Evolutionary conservation across 1,140 invertebrate genomes (phyloP), one percentile per base, ranked within the genome.

Genomic region (Trichonephila clavipes): DNA sequence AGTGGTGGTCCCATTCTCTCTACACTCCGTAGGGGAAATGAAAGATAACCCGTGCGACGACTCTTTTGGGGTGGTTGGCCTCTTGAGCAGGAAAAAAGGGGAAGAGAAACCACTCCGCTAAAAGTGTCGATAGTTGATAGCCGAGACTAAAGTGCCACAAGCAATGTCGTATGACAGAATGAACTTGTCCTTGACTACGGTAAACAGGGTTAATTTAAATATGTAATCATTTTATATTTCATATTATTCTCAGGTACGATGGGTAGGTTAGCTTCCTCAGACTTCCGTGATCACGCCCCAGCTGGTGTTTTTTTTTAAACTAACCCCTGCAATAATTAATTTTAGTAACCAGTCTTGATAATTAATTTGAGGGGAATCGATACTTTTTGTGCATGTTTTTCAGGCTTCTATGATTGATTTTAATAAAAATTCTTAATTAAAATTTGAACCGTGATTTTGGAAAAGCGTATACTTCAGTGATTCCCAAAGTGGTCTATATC

Each of bases 41-140:
- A 72, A 28, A 77, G 28, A 12, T 77, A 77, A 77, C 69, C 69
- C 34, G 24, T 77, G 28, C 51, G 82, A 83, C 82, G 40, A 83
- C 82, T 83, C 51, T 40, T 69, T 62, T 83, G 82, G 82, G 82
- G 82, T 83, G 82, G 82, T n/a, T 83, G 82, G 82, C 82, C 82
- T 83, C 19, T 83, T 14, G 82, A 34, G 28, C 10, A 28, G 28
- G 69, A 28, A 77, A 77, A 40, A 72, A 72, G 24, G 28, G 24
- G 69, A 72, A 24, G 24, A 77, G 28, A 77, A 28, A 77, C 16
- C 12, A 18, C 16, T 14, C 28, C 58, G 44, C 82, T 4, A 83
- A 51, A 51, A 83, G 51, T 58, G 82, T 83, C 82, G 24, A 51
- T 59, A 7, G 44, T 2, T 51, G 21, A 83, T 83, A 28, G 28